phyloP scores from a whole-genome alignment of 2,797 vertebrate species.

The Aphelocoma californica region DNA sequence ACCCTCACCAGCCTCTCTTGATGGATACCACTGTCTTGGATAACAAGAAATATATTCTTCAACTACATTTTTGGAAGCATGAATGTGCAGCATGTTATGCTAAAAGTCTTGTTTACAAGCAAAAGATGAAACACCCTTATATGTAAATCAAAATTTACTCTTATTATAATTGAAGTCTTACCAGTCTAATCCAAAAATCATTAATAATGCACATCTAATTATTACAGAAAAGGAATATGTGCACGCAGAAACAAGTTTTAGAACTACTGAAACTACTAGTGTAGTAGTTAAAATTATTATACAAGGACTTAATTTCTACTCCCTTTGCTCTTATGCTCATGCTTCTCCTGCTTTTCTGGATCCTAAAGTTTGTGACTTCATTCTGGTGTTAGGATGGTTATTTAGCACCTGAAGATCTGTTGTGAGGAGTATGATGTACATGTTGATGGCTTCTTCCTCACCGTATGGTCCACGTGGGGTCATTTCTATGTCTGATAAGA shows the following conservation, averaged over 20 bases:
- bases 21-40: conserved; percentile 4
- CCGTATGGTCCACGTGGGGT: neutral
- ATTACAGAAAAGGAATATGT: neutral
- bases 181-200: neutral
- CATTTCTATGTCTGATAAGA: neutral
- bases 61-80: neutral
- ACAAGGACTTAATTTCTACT: neutral
- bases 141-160: neutral
- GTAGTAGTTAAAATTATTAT: neutral
- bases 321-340: neutral
- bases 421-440: neutral
- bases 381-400: neutral
- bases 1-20: neutral
- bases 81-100: neutral
- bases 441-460: neutral
- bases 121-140: neutral
- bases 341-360: neutral
- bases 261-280: neutral
- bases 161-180: neutral
- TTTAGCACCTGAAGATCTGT: neutral
- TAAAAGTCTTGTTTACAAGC: neutral
- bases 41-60: neutral
- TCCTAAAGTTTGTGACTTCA: neutral
- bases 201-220: neutral
- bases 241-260: neutral